Conservation (phyloP, 1,140 invertebrate genomes). For the Drosophila chauvacae region DNA sequence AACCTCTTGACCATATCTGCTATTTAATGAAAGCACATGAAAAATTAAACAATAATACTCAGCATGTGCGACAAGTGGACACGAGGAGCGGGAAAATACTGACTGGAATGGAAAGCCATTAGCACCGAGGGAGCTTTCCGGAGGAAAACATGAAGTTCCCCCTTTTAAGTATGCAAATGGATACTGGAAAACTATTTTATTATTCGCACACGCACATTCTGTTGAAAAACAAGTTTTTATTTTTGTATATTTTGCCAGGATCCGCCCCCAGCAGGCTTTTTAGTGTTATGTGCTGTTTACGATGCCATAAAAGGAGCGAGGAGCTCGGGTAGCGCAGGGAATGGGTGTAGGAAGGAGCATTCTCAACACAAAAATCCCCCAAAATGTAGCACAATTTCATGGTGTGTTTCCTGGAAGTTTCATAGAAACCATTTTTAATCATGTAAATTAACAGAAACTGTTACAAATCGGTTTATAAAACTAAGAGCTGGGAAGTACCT, state of each 20-base stretch:
- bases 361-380: not conserved
- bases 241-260: conserved; percentile 31
- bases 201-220: conserved; percentile 43
- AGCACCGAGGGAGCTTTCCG: conserved; percentile 7
- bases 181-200: conserved; percentile 52
- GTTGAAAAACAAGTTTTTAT: conserved; percentile 33
- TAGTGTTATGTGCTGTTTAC: conserved; percentile 64
- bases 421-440: not conserved
- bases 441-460: not conserved
- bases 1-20: not conserved
- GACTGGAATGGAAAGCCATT: conserved; percentile 36
- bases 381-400: not conserved
- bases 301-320: conserved; percentile 38
- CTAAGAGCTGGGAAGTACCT: not conserved
- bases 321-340: not conserved
- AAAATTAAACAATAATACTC: conserved; percentile 43
- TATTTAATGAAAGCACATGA: conserved; percentile 48
- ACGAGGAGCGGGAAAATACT: not conserved
- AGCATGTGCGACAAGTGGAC: conserved; percentile 31
- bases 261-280: conserved; percentile 41
- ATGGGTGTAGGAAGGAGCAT: not conserved
- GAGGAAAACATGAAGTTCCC: conserved; percentile 39
- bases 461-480: not conserved
- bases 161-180: conserved; percentile 58
- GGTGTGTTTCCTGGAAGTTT: not conserved